Evolutionary conservation across 1,140 invertebrate species (phyloP).

Genomic region (Melitaea cinxia): DNA sequence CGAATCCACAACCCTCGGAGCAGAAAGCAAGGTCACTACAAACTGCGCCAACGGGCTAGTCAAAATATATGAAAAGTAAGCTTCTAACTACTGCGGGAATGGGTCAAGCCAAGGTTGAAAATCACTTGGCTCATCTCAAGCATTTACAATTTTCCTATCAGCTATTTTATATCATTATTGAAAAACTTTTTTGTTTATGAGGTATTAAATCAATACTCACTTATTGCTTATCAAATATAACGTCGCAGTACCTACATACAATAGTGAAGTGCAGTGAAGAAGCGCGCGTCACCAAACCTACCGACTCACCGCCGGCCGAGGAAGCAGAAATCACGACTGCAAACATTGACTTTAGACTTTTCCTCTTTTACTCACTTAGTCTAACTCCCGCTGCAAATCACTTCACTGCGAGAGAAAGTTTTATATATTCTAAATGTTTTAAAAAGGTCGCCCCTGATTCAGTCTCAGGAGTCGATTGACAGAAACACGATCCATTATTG

Average conservation of each 20-base stretch:
- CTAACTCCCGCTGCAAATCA: conserved; percentile 70
- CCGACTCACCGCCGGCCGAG: conserved; percentile 43
- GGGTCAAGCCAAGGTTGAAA: no score
- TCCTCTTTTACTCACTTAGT: conserved; percentile 77
- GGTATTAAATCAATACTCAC: no score
- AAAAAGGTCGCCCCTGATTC: conserved; percentile 58
- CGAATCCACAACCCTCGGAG: no score
- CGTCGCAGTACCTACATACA: not conserved
- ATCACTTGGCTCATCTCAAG: no score
- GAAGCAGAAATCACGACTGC: conserved; percentile 73
- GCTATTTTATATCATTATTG: no score
- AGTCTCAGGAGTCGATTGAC: conserved; percentile 51
- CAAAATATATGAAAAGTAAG: no score
- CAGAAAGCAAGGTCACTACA: no score
- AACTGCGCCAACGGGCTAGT: no score
- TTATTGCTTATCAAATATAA: no score
- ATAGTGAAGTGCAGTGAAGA: not conserved
- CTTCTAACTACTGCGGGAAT: no score
- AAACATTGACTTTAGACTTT: conserved; percentile 80
- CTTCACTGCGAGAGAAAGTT: conserved; percentile 68
- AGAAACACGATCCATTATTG: conserved; percentile 54
- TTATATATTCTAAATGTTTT: conserved; percentile 71
- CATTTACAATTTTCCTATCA: no score
- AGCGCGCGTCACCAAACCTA: conserved; percentile 47
- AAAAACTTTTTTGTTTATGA: no score